These are phyloP conservation scores for Latheticus oryzae DNA, from an alignment of 2,888 invertebrate genomes.

Conservation along the genomic window DNA sequence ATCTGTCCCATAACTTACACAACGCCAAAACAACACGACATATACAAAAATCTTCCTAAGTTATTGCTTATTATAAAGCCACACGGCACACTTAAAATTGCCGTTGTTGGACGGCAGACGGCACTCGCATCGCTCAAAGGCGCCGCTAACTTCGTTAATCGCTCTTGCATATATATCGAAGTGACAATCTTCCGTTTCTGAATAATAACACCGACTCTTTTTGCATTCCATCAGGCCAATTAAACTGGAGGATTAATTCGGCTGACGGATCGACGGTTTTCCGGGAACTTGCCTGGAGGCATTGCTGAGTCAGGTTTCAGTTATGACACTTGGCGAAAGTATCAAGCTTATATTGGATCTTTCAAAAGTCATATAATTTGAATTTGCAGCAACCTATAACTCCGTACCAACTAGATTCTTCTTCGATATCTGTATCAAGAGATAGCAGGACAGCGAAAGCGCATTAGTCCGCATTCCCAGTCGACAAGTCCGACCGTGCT, in stretches of 20 bases:
- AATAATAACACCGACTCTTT: conserved; percentile 30
- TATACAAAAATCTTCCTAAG: conserved; percentile 62
- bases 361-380: no score
- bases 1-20: conserved; percentile 64
- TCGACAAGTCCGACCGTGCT: conserved; percentile 41
- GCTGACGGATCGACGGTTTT: conserved; percentile 3
- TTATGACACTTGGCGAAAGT: no score
- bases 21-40: conserved; percentile 64
- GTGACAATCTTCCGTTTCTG: conserved; percentile 53
- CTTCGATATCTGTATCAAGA: conserved; percentile 63
- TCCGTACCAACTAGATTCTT: conserved; percentile 59
- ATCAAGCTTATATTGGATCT: no score
- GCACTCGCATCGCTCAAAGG: conserved; percentile 46
- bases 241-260: conserved; percentile 28
- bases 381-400: conserved; percentile 47
- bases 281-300: no score
- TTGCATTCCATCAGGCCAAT: conserved; percentile 36
- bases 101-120: conserved; percentile 28
- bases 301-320: no score
- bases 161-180: conserved; percentile 54
- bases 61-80: conserved; percentile 63
- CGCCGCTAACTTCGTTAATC: conserved; percentile 53
- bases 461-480: conserved; percentile 61
- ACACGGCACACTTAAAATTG: conserved; percentile 48
- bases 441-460: conserved; percentile 63